Conservation (phyloP, 2,797 vertebrate genomes). For the Urophycis tenuis region DNA sequence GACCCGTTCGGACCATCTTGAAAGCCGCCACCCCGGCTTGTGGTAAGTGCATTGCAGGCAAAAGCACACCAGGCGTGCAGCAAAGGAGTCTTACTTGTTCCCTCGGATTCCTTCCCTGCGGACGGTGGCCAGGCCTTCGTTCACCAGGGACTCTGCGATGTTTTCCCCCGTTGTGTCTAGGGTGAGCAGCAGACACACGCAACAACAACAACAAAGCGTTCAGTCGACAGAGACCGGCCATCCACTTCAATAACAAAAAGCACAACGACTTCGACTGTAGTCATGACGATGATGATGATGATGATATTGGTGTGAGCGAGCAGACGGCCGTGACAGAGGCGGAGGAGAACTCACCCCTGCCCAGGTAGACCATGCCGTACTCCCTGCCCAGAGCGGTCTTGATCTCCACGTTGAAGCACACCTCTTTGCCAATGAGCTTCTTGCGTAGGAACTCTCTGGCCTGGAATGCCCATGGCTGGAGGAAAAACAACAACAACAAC, state of each 20-base stretch:
- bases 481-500: constrained; percentile 24
- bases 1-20: too few species aligned
- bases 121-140: constrained; percentile 84
- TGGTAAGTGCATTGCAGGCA: neutral
- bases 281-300: too few species aligned
- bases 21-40: neutral
- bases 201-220: neutral
- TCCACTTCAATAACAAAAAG: too few species aligned
- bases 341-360: constrained; percentile 73
- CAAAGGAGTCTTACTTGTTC: constrained; percentile 69
- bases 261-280: too few species aligned
- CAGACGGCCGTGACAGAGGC: too few species aligned
- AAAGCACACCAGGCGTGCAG: neutral
- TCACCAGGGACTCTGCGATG: constrained; percentile 87
- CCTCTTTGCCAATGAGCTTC: constrained; percentile 97
- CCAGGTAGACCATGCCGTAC: constrained; percentile 93
- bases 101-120: constrained; percentile 90
- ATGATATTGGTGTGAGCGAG: too few species aligned
- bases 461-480: constrained; percentile 92
- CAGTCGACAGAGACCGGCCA: neutral
- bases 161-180: constrained; percentile 89
- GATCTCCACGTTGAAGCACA: constrained; percentile 95
- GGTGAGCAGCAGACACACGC: neutral
- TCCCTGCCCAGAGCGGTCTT: constrained; percentile 86
- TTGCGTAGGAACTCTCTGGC: constrained; percentile 93